phyloP scores from a whole-genome alignment of 2,113 vertebrate species.

The Cyprinus carpio region DNA sequence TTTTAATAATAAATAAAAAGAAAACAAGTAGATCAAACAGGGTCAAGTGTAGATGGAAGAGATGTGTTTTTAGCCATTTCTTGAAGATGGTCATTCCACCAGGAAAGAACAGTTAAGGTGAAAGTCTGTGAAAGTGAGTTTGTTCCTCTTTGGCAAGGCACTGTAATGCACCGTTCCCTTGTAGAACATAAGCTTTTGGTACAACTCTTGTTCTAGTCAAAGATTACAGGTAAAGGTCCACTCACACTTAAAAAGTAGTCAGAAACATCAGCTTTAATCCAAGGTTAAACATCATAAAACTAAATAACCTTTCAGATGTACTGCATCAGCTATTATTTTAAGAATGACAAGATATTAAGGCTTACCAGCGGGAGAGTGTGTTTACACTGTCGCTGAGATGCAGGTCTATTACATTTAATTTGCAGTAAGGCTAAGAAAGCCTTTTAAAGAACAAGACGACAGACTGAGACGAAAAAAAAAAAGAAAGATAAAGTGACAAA shows the following conservation, averaged over 20 bases:
- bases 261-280: neutral
- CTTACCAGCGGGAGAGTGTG: neutral
- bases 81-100: too few relatives aligned
- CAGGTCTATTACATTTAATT: neutral
- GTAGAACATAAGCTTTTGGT: neutral
- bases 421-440: neutral
- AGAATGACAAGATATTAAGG: neutral
- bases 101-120: too few relatives aligned
- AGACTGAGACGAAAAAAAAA: neutral
- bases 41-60: too few relatives aligned
- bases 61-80: too few relatives aligned
- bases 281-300: neutral
- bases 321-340: neutral
- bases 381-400: neutral
- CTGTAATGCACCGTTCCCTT: too few relatives aligned
- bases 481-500: neutral
- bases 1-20: too few relatives aligned
- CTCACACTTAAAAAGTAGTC: neutral
- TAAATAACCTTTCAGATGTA: too few relatives aligned
- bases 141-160: too few relatives aligned
- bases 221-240: neutral
- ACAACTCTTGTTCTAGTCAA: neutral
- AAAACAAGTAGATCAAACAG: too few relatives aligned
- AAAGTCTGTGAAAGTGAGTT: too few relatives aligned
- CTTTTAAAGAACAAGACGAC: conserved; percentile 3